A percentile compares a stretch with the other conserved stretches of the same genome.
Conservation (phyloP, 2,888 invertebrate genomes). For the Oxytorus armatus region DNA sequence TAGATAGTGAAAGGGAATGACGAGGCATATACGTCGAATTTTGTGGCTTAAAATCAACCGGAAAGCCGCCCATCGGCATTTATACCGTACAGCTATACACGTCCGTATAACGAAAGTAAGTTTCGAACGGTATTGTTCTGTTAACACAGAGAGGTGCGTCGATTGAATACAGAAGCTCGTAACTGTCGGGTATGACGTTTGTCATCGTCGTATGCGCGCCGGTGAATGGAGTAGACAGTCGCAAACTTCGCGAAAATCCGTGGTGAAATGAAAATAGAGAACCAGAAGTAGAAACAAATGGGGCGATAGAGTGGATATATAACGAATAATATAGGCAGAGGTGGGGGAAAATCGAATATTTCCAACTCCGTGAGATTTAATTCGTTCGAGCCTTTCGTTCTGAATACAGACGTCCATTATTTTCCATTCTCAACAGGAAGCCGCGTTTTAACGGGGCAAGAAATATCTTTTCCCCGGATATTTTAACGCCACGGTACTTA, state of each 20-base stretch:
- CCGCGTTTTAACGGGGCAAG: too few relatives aligned
- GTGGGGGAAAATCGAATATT: constrained; percentile 9
- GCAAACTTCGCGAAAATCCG: constrained; percentile 34
- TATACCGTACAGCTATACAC: not conserved
- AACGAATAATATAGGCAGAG: not conserved
- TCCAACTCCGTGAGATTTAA: not conserved
- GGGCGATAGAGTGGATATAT: not conserved
- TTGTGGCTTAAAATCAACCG: constrained; percentile 1
- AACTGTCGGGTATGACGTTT: constrained; percentile 28
- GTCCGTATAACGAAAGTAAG: not conserved
- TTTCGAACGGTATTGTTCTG: constrained; percentile 11
- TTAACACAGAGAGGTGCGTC: constrained; percentile 1
- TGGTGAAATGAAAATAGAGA: constrained; percentile 9
- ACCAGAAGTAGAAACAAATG: not conserved
- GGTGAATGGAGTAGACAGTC: not conserved
- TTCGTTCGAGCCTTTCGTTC: not conserved
- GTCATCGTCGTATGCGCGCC: constrained; percentile 8
- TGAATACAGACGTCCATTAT: not conserved
- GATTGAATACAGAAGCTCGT: constrained; percentile 15
- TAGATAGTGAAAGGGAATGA: constrained; percentile 8
- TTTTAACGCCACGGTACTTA: too few relatives aligned
- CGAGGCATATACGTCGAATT: constrained; percentile 19
- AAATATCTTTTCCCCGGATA: too few relatives aligned
- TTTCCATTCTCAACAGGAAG: not conserved
- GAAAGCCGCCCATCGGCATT: not conserved